Percentiles rank a stretch among this genome's conserved stretches.
These are phyloP conservation scores for Poecilia wingei DNA, from an alignment of 2,797 vertebrate genomes.

Conservation along the genomic window DNA sequence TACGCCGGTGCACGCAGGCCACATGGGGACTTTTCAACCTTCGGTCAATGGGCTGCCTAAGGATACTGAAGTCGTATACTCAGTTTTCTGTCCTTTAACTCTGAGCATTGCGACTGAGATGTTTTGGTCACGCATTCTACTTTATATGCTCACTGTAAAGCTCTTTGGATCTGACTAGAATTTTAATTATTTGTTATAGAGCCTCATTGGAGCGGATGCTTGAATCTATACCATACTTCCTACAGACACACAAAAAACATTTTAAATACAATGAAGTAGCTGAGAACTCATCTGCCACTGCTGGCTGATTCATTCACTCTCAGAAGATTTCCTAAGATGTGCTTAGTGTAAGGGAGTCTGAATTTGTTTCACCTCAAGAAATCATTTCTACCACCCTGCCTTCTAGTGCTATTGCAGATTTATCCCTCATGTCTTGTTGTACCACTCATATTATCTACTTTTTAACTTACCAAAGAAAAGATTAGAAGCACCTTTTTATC, in stretches of 20 bases:
- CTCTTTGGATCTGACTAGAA: slow-evolving; percentile 12
- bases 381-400: slow-evolving; percentile 26
- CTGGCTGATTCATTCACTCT: slow-evolving; percentile 41
- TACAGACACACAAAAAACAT: slow-evolving; percentile 6
- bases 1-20: slow-evolving; percentile 44
- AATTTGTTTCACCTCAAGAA: slow-evolving; percentile 32
- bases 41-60: slow-evolving; percentile 40
- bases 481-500: background rate
- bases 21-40: slow-evolving; percentile 56
- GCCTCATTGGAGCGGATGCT: background rate
- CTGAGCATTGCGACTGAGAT: slow-evolving; percentile 5
- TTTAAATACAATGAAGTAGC: slow-evolving; percentile 15
- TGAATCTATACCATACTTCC: background rate
- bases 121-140: slow-evolving; percentile 20
- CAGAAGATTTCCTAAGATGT: slow-evolving; percentile 32
- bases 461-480: slow-evolving; percentile 12
- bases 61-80: slow-evolving; percentile 17
- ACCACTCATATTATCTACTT: slow-evolving; percentile 21
- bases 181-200: slow-evolving; percentile 11
- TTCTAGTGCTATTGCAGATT: slow-evolving; percentile 43
- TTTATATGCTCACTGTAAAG: slow-evolving; percentile 8
- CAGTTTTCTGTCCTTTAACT: slow-evolving; percentile 19
- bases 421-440: slow-evolving; percentile 16
- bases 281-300: slow-evolving; percentile 14
- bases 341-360: slow-evolving; percentile 18